Base-by-base conservation (phyloP, 1,140 invertebrate species). In the Panulirus ornatus region DNA sequence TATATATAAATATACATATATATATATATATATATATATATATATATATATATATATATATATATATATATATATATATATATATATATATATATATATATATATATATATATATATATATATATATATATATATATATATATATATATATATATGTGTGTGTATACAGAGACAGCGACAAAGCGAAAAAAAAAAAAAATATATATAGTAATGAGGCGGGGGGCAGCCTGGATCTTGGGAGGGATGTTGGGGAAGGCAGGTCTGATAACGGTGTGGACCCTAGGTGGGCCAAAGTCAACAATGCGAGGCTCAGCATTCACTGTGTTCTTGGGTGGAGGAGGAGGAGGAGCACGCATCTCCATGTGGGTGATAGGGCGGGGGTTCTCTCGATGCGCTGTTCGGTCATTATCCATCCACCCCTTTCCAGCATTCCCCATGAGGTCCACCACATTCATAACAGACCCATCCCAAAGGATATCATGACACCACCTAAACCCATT, bases 301-400 rank as follows among this genome's bases (percentile, higher is more conserved):
- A 22, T 42, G 44, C 30, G 54, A 40, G 42, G 34, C 14, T 30
- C 30, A 6, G 27, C 34, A n/a, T 70, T n/a, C 19, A 71, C n/a
- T 14, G 11, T 9, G 22, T 81, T 19, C 14, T 36, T 34, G 2
- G 1, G 1, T 30, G 63, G 73, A 8, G 9, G 14, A n/a, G n/a
- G n/a, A 22, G 34, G n/a, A 1, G 51, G 70, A 8, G 51, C 70
- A 2, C 30, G 63, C 88, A 89, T 89, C 70, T 89, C 88, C 88
- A 89, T 89, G 88, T 89, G 88, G 30, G 88, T 89, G 40, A 83
- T 47, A 34, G 88, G 88, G 44, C 79, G 79, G 42, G 22, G n/a
- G 14, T 40, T 66, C 22, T 42, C 22, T 47, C 42, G 30, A 42
- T 22, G 27, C 19, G 34, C n/a, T 27, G 42, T 71, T 42, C 58